Percentiles rank a stretch among this genome's conserved stretches.
phyloP scores from a whole-genome alignment of 2,888 invertebrate species.

The Brachylomia viminalis region DNA sequence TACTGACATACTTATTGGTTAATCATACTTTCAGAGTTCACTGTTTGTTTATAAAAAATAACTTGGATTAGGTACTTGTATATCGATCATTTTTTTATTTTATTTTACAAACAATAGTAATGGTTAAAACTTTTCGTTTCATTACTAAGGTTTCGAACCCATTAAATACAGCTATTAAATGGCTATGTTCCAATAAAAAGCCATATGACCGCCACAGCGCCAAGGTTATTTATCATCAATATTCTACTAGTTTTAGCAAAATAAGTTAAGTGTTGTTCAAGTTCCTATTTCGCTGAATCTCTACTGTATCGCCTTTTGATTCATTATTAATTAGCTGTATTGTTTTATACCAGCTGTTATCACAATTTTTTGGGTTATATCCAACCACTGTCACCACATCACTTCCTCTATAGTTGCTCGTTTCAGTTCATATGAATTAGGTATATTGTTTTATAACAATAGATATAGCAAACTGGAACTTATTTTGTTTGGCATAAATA shows the following conservation, averaged over 20 bases:
- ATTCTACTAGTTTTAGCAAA: conserved; percentile 43
- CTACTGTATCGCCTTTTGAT: neutral
- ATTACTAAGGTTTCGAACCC: conserved; percentile 24
- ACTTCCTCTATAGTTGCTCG: conserved; percentile 55
- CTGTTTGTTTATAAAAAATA: conserved; percentile 3
- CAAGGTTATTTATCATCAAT: conserved; percentile 48
- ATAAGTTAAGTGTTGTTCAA: conserved; percentile 10
- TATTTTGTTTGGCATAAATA: conserved; percentile 30
- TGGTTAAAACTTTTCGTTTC: neutral
- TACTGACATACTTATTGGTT: conserved; percentile 37
- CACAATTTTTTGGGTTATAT: conserved; percentile 48
- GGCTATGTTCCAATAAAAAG: conserved; percentile 38
- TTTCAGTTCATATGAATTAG: conserved; percentile 16
- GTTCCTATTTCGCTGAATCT: conserved; percentile 1
- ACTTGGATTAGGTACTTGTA: neutral
- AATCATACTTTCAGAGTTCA: conserved; percentile 37
- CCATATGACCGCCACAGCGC: conserved; percentile 34
- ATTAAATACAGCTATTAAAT: conserved; percentile 10
- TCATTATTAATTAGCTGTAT: conserved; percentile 15
- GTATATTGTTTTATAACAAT: conserved; percentile 30
- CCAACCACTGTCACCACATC: conserved; percentile 59
- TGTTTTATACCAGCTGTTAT: conserved; percentile 34
- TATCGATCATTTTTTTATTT: neutral
- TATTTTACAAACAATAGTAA: neutral
- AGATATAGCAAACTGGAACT: conserved; percentile 28